These are phyloP conservation scores for Sparus aurata DNA, from an alignment of 2,797 vertebrate species.

Conservation along the genomic window DNA sequence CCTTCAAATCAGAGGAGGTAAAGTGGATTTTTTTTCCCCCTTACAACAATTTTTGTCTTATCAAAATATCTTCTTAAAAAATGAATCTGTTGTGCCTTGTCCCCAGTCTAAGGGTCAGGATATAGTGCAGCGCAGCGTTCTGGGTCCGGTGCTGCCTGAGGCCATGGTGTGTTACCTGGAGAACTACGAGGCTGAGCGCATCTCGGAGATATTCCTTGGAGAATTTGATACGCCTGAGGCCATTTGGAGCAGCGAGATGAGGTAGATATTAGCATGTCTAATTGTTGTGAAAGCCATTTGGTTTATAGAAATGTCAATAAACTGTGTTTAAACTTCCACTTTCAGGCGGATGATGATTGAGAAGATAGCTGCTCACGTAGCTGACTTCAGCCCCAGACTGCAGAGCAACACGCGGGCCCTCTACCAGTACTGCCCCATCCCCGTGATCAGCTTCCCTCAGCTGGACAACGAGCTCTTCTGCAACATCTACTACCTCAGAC, in stretches of 20 bases:
- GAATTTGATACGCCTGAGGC: slow-evolving; percentile 99
- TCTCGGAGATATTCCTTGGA: slow-evolving; percentile 98
- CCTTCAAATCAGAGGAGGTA: slow-evolving; percentile 99
- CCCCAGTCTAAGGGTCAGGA: slow-evolving; percentile 94
- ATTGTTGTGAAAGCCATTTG: background rate
- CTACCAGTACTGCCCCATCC: slow-evolving; percentile 99
- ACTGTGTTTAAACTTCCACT: background rate
- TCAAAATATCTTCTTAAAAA: slow-evolving; percentile 3
- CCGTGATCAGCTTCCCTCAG: slow-evolving; percentile 96
- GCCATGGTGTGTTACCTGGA: slow-evolving; percentile 99
- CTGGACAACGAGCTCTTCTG: slow-evolving; percentile 98
- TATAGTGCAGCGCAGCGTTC: slow-evolving; percentile 96
- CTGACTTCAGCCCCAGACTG: slow-evolving; percentile 97
- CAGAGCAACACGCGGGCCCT: slow-evolving; percentile 98
- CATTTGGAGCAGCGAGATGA: slow-evolving; percentile 99
- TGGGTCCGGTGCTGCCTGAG: slow-evolving; percentile 96
- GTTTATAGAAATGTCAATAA: background rate
- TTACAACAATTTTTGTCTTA: background rate
- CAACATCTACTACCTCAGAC: slow-evolving; percentile 99
- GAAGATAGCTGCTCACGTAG: slow-evolving; percentile 97
- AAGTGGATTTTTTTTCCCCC: background rate
- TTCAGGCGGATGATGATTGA: slow-evolving; percentile 97
- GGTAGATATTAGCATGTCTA: slow-evolving; percentile 78
- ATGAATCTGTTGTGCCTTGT: background rate
- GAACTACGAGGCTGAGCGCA: slow-evolving; percentile 97